Evolutionary conservation across 2,113 vertebrate species (phyloP).

Genomic region (Steatornis caripensis): DNA sequence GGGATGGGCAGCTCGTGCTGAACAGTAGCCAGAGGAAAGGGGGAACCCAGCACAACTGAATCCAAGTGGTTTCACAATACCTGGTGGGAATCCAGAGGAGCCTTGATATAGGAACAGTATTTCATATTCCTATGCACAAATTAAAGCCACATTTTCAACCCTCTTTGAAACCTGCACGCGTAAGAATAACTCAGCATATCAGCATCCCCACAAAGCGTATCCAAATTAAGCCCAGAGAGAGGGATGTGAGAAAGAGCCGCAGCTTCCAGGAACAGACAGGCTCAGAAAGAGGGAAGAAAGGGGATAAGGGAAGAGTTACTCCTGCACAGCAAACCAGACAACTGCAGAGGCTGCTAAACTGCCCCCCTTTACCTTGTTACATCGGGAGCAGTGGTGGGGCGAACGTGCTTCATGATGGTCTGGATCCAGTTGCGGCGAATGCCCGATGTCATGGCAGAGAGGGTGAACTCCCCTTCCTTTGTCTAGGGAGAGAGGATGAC

Average conservation of each 20-base stretch:
- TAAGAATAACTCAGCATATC: neutral
- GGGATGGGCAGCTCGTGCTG: constrained; percentile 20
- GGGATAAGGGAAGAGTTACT: neutral
- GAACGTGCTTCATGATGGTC: constrained; percentile 94
- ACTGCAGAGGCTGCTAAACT: neutral
- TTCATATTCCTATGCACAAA: constrained; percentile 54
- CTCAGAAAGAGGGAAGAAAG: neutral
- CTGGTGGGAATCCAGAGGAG: constrained; percentile 62
- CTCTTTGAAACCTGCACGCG: neutral
- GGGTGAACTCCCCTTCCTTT: constrained; percentile 87
- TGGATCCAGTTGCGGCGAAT: constrained; percentile 98
- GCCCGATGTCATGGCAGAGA: constrained; percentile 96
- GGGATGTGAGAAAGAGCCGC: neutral
- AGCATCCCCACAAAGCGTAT: neutral
- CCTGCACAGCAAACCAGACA: neutral
- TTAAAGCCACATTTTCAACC: constrained; percentile 60
- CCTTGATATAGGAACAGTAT: constrained; percentile 56
- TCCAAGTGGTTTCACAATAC: constrained; percentile 66
- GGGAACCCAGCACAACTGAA: constrained; percentile 30
- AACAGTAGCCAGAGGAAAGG: constrained; percentile 65
- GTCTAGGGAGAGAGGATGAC: constrained; percentile 70
- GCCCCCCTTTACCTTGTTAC: constrained; percentile 87
- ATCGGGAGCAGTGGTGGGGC: constrained; percentile 86
- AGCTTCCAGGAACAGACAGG: neutral
- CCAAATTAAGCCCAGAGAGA: constrained; percentile 13